phyloP scores from a whole-genome alignment of 2,888 invertebrate species.

The Drosophila sordidula region DNA sequence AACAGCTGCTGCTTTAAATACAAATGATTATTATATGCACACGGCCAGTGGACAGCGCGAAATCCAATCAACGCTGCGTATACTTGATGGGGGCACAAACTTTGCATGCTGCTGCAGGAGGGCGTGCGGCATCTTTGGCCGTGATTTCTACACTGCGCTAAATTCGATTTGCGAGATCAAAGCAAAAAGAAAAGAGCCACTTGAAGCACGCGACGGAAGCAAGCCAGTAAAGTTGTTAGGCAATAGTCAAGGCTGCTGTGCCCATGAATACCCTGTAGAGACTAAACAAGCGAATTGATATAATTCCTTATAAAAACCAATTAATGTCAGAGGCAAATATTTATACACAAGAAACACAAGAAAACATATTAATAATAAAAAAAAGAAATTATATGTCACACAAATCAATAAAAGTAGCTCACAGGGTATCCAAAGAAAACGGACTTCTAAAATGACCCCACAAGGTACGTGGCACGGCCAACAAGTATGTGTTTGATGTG shows the following conservation, averaged over 20 bases:
- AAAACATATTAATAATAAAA: no score
- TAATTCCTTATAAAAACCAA: no score
- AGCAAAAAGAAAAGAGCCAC: conserved; percentile 35
- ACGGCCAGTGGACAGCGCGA: conserved; percentile 58
- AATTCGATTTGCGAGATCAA: conserved; percentile 79
- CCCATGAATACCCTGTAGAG: conserved; percentile 14
- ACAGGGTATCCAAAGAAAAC: conserved; percentile 28
- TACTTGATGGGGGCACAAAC: conserved; percentile 50
- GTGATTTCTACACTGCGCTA: conserved; percentile 45
- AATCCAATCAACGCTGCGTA: conserved; percentile 78
- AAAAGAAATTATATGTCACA: no score
- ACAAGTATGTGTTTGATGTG: conserved; percentile 17
- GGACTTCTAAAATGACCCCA: conserved; percentile 39
- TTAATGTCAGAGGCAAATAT: no score
- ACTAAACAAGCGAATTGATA: no score
- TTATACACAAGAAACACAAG: no score
- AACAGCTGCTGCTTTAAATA: conserved; percentile 46
- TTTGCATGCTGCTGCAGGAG: conserved; percentile 4
- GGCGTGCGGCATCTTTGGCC: conserved; percentile 14
- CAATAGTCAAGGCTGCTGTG: conserved; percentile 7
- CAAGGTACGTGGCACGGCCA: conserved; percentile 54
- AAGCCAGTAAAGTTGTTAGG: conserved; percentile 19
- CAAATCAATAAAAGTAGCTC: not conserved
- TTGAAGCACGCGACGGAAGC: conserved; percentile 18
- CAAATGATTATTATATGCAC: conserved; percentile 62